These are phyloP conservation scores for Beroe ovata DNA, from an alignment of 37 sponge, comb jelly and placozoan species.

Conservation along the genomic window DNA sequence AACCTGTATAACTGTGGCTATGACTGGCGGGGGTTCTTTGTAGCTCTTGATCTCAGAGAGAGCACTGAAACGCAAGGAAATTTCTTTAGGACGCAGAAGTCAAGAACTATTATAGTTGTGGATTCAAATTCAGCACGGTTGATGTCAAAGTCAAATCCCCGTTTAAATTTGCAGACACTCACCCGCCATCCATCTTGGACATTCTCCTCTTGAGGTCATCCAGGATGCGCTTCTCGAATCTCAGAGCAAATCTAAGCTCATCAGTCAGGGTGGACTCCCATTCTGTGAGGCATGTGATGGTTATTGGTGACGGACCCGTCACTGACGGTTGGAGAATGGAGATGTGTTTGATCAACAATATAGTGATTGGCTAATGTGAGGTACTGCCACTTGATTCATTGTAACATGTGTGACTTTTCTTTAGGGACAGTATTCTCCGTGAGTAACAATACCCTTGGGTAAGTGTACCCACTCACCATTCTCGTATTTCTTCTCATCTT, in stretches of 20 bases:
- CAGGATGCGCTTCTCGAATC: slow-evolving; percentile 14
- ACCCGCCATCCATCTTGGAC: slow-evolving; percentile 19
- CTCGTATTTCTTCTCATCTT: not conserved
- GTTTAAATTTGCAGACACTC: not conserved
- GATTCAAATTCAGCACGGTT: too few species aligned
- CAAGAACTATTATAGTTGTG: too few species aligned
- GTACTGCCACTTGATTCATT: too few species aligned
- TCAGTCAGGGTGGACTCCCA: slow-evolving; percentile 23
- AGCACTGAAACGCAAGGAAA: not conserved
- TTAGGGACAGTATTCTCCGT: too few species aligned
- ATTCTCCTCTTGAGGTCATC: slow-evolving; percentile 20
- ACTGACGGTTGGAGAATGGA: too few species aligned
- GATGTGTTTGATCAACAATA: too few species aligned
- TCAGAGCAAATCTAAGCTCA: slow-evolving; percentile 25
- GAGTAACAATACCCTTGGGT: too few species aligned
- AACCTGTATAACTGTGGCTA: slow-evolving; percentile 25
- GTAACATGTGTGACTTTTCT: too few species aligned
- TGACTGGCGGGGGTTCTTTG: slow-evolving; percentile 24
- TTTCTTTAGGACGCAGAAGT: not conserved
- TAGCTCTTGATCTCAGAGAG: slow-evolving; percentile 51
- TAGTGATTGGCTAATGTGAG: not conserved
- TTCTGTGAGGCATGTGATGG: too few species aligned
- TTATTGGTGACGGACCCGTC: too few species aligned
- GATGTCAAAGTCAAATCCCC: too few species aligned
- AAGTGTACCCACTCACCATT: slow-evolving; percentile 8